These are phyloP conservation scores for Thryonomys swinderianus DNA, from an alignment of 2,113 vertebrate species.

Conservation along the genomic window DNA sequence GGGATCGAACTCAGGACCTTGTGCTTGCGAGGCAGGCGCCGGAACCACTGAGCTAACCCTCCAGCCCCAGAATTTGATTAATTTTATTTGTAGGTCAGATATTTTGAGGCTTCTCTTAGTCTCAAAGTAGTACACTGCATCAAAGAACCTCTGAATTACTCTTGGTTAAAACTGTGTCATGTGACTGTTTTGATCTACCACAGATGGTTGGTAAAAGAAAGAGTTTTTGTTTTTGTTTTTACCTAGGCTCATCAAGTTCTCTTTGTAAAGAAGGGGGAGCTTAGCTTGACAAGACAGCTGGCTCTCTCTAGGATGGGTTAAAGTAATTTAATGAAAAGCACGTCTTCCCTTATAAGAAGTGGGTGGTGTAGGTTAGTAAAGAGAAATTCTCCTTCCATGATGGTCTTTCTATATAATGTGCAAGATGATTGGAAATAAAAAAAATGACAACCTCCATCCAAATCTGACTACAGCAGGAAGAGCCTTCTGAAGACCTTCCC, in stretches of 20 bases:
- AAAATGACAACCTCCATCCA: neutral
- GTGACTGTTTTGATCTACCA: neutral
- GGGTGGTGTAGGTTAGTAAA: neutral
- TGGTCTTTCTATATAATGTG: neutral
- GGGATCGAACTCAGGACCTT: too few species aligned
- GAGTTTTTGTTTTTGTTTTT: neutral
- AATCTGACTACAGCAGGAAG: neutral
- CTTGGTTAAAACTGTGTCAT: neutral
- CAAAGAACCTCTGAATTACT: neutral
- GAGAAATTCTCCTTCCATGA: neutral
- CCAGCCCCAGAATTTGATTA: neutral
- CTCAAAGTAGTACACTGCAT: neutral
- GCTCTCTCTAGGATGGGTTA: neutral
- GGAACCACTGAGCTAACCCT: too few species aligned
- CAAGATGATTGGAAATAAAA: neutral
- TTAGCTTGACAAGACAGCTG: neutral
- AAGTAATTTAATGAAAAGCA: neutral
- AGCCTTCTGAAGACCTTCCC: neutral
- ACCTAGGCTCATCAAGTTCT: neutral
- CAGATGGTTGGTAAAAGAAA: neutral
- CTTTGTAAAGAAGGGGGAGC: neutral
- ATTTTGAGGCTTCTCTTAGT: neutral
- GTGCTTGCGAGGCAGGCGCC: too few species aligned
- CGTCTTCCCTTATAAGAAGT: neutral
- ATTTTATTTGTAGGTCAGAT: neutral